phyloP scores from a whole-genome alignment of 2,888 invertebrate genomes.

The Lottia scabra region DNA sequence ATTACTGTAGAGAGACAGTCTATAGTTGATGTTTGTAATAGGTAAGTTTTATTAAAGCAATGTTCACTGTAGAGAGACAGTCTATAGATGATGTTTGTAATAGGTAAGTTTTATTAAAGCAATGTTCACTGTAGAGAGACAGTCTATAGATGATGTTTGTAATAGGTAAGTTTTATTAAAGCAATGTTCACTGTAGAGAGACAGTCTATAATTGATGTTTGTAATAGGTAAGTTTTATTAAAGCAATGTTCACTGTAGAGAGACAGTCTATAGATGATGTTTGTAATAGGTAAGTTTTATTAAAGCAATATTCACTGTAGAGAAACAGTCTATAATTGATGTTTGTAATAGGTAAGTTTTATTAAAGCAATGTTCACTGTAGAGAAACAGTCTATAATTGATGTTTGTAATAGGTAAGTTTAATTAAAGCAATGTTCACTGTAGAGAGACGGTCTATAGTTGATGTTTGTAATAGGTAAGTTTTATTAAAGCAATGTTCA shows the following conservation, averaged over 20 bases:
- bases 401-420: conserved; percentile 74
- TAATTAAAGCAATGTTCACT: no score
- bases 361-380: conserved; percentile 84
- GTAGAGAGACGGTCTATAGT: conserved; percentile 80
- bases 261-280: conserved; percentile 79
- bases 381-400: conserved; percentile 78
- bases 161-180: conserved; percentile 70
- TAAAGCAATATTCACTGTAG: conserved; percentile 82
- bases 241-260: conserved; percentile 81
- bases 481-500: no score
- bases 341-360: conserved; percentile 74
- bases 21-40: conserved; percentile 77
- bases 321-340: conserved; percentile 77
- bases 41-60: no score
- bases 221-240: conserved; percentile 72
- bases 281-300: conserved; percentile 72
- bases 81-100: conserved; percentile 80
- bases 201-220: conserved; percentile 79
- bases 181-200: conserved; percentile 81
- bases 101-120: conserved; percentile 57
- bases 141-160: conserved; percentile 79
- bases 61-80: conserved; percentile 79
- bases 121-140: conserved; percentile 80
- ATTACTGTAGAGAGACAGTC: conserved; percentile 80
- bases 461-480: conserved; percentile 74